Percentiles rank a stretch among this genome's conserved stretches.
These are phyloP conservation scores for Gymnarchus niloticus DNA, from an alignment of 2,113 vertebrate species.

Conservation along the genomic window DNA sequence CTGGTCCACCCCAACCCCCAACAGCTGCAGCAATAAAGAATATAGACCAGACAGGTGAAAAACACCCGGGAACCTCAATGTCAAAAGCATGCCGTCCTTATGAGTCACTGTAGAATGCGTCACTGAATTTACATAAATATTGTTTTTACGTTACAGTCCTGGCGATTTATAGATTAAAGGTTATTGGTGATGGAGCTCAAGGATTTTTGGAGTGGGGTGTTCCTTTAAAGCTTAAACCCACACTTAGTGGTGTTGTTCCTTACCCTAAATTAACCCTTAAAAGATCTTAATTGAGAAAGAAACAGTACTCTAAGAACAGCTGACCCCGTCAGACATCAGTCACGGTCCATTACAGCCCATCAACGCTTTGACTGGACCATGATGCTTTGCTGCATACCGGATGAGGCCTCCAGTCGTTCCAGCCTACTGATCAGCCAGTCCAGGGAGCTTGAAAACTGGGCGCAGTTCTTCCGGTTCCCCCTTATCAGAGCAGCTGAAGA, in stretches of 20 bases:
- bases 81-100: neutral
- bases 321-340: neutral
- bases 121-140: neutral
- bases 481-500: slow-evolving; percentile 84
- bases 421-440: slow-evolving; percentile 94
- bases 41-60: neutral
- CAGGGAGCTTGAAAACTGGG: slow-evolving; percentile 89
- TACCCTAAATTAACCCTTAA: neutral
- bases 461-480: slow-evolving; percentile 96
- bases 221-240: neutral
- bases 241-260: too few relatives aligned
- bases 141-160: neutral
- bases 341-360: neutral
- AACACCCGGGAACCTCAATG: neutral
- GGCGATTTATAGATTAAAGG: too few relatives aligned
- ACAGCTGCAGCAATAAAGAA: too few relatives aligned
- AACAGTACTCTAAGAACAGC: neutral
- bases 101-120: neutral
- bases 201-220: neutral
- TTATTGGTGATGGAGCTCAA: neutral
- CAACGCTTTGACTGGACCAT: neutral
- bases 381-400: slow-evolving; percentile 65
- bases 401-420: slow-evolving; percentile 90
- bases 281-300: neutral
- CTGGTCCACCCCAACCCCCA: too few relatives aligned